Conservation (phyloP, 2,113 vertebrate species). For the Gorsachius goisagi region DNA sequence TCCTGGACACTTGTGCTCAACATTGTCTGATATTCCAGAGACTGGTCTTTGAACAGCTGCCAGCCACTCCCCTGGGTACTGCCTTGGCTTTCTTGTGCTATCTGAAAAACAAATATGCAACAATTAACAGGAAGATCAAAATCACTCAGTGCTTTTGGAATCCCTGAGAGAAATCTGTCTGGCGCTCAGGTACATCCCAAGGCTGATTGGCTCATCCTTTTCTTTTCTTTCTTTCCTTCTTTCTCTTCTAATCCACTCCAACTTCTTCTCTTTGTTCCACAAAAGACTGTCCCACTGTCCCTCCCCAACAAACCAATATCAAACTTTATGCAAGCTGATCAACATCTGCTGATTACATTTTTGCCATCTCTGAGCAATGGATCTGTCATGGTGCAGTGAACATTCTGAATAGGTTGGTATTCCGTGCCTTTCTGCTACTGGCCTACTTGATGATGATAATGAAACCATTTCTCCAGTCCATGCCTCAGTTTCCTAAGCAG, state of each 20-base stretch:
- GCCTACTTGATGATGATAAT: background rate
- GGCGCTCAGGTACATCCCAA: constrained; percentile 1
- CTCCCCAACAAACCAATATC: background rate
- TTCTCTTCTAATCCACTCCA: background rate
- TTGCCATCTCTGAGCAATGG: background rate
- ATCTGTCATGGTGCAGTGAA: background rate
- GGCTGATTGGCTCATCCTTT: background rate
- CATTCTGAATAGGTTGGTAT: background rate
- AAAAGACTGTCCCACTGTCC: background rate
- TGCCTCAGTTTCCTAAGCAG: background rate
- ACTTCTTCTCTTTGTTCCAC: background rate
- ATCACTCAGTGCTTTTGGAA: constrained; percentile 46
- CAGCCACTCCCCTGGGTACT: constrained; percentile 63
- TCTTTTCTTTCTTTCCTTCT: background rate
- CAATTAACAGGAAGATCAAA: constrained; percentile 67
- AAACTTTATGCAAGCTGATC: background rate
- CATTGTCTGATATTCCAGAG: constrained; percentile 61
- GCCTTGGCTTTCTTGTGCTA: constrained; percentile 57
- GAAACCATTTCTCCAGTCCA: background rate
- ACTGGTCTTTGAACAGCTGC: constrained; percentile 60
- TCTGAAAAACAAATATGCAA: constrained; percentile 71
- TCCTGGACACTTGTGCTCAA: constrained; percentile 48
- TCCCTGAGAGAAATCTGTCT: constrained; percentile 46
- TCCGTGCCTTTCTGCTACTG: background rate
- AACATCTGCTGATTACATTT: background rate